A percentile compares a stretch with the other conserved stretches of the same genome.
Evolutionary conservation across 2,113 vertebrate species (phyloP).

Genomic region (Gambusia holbrooki): DNA sequence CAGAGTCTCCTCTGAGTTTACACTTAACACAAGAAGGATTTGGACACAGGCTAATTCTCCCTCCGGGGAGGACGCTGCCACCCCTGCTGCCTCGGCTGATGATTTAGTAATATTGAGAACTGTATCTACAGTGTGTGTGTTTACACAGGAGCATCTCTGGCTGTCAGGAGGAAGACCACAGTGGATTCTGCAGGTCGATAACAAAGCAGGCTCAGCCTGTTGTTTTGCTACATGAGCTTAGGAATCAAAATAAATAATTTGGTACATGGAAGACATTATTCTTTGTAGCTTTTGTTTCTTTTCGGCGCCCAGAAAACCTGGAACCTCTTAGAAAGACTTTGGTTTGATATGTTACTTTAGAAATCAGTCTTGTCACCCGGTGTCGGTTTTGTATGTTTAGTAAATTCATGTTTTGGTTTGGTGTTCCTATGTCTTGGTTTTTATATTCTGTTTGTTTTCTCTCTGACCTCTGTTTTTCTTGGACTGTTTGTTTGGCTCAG

Average conservation of each 20-base stretch:
- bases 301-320: no score
- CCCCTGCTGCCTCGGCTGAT: slow-evolving; percentile 23
- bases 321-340: no score
- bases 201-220: slow-evolving; percentile 36
- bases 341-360: no score
- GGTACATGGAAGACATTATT: no score
- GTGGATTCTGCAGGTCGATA: slow-evolving; percentile 47
- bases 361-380: no score
- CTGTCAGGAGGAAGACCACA: slow-evolving; percentile 5
- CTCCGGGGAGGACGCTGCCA: slow-evolving; percentile 41
- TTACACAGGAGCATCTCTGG: slow-evolving; percentile 65
- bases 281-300: background rate
- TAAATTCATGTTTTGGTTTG: no score
- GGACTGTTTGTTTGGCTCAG: no score
- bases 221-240: slow-evolving; percentile 14
- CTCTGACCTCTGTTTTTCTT: no score
- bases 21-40: slow-evolving; percentile 48
- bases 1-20: slow-evolving; percentile 57
- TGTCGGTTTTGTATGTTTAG: no score
- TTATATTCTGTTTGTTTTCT: no score
- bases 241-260: background rate
- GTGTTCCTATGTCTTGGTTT: no score
- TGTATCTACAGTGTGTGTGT: slow-evolving; percentile 47
- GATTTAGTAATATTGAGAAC: slow-evolving; percentile 60
- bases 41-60: slow-evolving; percentile 54